phyloP scores from a whole-genome alignment of 2,113 vertebrate species.

The Laticauda laticaudata region DNA sequence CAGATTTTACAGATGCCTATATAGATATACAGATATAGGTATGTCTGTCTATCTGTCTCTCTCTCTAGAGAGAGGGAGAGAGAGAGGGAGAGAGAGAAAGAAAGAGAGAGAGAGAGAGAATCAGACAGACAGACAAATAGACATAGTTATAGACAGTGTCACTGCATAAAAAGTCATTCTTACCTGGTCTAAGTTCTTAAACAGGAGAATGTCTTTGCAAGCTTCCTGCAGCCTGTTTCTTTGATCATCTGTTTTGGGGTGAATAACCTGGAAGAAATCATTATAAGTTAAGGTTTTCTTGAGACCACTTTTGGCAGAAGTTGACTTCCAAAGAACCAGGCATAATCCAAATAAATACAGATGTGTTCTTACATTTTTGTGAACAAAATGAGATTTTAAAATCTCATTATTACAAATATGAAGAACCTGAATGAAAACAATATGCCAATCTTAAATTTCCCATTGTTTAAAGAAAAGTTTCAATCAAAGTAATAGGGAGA shows the following conservation, averaged over 20 bases:
- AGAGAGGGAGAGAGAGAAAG: too few relatives aligned
- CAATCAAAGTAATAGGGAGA: not conserved
- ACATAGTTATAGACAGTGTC: not conserved
- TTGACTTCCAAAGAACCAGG: not conserved
- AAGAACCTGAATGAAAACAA: not conserved
- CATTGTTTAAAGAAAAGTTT: not conserved
- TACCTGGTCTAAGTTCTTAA: slow-evolving; percentile 96
- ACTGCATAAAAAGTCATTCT: slow-evolving; percentile 55
- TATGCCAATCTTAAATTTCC: not conserved
- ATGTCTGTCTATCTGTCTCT: too few relatives aligned
- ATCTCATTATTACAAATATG: not conserved
- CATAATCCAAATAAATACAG: slow-evolving; percentile 24
- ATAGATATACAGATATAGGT: too few relatives aligned
- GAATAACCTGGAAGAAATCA: slow-evolving; percentile 80
- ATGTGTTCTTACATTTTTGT: not conserved
- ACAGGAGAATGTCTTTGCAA: slow-evolving; percentile 95
- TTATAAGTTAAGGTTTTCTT: slow-evolving; percentile 28
- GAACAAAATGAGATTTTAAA: not conserved
- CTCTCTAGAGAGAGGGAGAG: too few relatives aligned
- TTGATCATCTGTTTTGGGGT: slow-evolving; percentile 98
- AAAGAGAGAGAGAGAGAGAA: too few relatives aligned
- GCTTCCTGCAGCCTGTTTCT: slow-evolving; percentile 95
- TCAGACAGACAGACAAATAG: too few relatives aligned
- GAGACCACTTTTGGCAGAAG: slow-evolving; percentile 9
- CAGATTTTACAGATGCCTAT: too few relatives aligned